Evolutionary conservation across 2,113 vertebrate species (phyloP).

Genomic region (Columba janthina): DNA sequence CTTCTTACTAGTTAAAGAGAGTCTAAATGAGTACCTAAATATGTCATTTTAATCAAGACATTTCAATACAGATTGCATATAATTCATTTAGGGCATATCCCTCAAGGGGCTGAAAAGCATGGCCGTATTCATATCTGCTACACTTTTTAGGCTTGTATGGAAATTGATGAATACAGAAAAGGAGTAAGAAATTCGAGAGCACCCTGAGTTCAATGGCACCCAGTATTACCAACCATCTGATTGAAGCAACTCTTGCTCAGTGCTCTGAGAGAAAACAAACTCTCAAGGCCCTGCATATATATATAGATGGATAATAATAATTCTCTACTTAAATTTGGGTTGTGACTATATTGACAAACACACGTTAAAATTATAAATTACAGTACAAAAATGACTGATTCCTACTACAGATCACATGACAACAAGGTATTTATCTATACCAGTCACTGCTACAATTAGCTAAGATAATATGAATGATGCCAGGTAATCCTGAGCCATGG

Average conservation of each 20-base stretch:
- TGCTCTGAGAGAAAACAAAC: not conserved
- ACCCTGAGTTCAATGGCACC: not conserved
- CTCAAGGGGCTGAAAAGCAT: not conserved
- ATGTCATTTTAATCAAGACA: not conserved
- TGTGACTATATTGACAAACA: not conserved
- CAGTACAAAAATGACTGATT: not conserved
- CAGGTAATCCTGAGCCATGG: not conserved
- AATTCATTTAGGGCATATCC: not conserved
- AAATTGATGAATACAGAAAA: not conserved
- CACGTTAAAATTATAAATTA: not conserved
- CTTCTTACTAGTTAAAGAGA: not conserved
- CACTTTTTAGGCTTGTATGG: not conserved
- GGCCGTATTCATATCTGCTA: not conserved
- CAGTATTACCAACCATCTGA: not conserved
- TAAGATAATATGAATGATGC: not conserved
- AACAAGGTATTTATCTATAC: not conserved
- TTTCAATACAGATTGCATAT: not conserved
- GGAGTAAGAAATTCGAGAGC: not conserved
- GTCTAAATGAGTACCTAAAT: not conserved
- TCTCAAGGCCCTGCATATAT: not conserved
- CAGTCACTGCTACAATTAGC: not conserved
- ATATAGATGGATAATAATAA: fast-evolving
- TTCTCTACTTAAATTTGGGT: not conserved
- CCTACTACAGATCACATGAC: not conserved
- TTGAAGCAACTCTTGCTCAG: not conserved